These are phyloP conservation scores for Pelmatolapia mariae DNA, from an alignment of 2,113 vertebrate genomes.

Conservation along the genomic window DNA sequence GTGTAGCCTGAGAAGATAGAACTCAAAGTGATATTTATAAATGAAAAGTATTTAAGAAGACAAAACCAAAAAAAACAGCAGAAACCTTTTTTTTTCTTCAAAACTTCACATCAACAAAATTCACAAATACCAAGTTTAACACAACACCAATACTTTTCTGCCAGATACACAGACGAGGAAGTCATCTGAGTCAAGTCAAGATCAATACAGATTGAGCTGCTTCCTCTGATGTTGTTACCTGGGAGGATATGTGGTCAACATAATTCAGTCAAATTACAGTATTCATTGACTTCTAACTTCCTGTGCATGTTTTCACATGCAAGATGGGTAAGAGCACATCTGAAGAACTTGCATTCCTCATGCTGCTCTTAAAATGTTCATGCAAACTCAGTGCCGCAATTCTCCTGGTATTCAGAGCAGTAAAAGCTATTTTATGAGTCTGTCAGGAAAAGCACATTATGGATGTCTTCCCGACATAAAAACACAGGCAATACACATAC, in stretches of 20 bases:
- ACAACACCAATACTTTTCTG: slow-evolving; percentile 1
- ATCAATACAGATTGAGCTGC: slow-evolving; percentile 66
- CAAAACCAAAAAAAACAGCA: neutral
- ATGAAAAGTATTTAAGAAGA: neutral
- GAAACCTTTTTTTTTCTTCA: neutral
- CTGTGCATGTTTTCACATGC: slow-evolving; percentile 77
- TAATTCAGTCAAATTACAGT: slow-evolving; percentile 78
- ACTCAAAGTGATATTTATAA: slow-evolving; percentile 3
- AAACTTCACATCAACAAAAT: neutral
- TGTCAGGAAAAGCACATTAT: slow-evolving; percentile 69
- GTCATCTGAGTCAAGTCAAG: slow-evolving; percentile 37
- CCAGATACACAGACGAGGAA: slow-evolving; percentile 30
- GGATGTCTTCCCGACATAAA: slow-evolving; percentile 54
- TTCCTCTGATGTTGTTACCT: slow-evolving; percentile 58
- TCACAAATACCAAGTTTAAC: neutral
- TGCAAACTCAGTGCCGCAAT: slow-evolving; percentile 71
- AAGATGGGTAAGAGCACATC: slow-evolving; percentile 64
- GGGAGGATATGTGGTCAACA: slow-evolving; percentile 72
- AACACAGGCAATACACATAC: slow-evolving; percentile 60
- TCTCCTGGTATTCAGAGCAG: slow-evolving; percentile 72
- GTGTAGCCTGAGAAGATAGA: neutral
- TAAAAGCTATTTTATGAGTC: slow-evolving; percentile 76
- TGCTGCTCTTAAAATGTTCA: slow-evolving; percentile 70
- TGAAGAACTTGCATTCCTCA: slow-evolving; percentile 72
- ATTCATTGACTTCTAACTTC: slow-evolving; percentile 69